Evolutionary conservation across 1,140 invertebrate species (phyloP), one percentile per base, ranked within the genome.

Genomic region (Drosophila jambulina): DNA sequence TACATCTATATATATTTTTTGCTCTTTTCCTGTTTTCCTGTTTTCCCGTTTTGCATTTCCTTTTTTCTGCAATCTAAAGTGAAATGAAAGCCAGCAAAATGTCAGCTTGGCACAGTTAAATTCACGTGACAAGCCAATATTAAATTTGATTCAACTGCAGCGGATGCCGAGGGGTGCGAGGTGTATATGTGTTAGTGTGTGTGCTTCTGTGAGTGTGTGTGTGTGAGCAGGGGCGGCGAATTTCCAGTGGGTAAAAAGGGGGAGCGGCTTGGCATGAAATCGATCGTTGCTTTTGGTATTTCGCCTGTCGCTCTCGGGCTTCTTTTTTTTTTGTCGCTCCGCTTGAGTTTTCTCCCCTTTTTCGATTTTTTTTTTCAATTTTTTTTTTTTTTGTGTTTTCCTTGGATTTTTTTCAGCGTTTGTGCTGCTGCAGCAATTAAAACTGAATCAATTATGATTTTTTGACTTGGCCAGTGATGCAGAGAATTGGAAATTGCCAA

Each of bases 371-470:
- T 60, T 32, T 54, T 56, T 51, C 42, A 45, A 57, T 67, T 46
- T 53, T 40, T 19, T 15, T 45, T 69, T 61, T 61, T 61, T 42
- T 19, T 25, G 25, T 46, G 19, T 51, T 68, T 63, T 68, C 2
- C 34, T 36, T 36, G 4, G 4, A 42, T 42, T 27, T 60, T 13
- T 3, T 64, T n/a, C 23, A 36, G 27, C 69, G 34, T 40, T 72
- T 82, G 45, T 54, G 62, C 61, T 69, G 83, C 61, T 49, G 75
- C 79, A 64, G 65, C 82, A 86, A 86, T 86, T 86, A 86, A 86
- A 86, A 87, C 81, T 87, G 83, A 86, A 86, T 86, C 82, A 86
- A 86, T 86, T 87, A 86, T 86, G 82, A 86, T 70, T 75, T 75
- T 85, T 82, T 86, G 82, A 74, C 82, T 86, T 86, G 65, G 75